phyloP scores from a whole-genome alignment of 2,113 vertebrate species.

The Hydropotes inermis region DNA sequence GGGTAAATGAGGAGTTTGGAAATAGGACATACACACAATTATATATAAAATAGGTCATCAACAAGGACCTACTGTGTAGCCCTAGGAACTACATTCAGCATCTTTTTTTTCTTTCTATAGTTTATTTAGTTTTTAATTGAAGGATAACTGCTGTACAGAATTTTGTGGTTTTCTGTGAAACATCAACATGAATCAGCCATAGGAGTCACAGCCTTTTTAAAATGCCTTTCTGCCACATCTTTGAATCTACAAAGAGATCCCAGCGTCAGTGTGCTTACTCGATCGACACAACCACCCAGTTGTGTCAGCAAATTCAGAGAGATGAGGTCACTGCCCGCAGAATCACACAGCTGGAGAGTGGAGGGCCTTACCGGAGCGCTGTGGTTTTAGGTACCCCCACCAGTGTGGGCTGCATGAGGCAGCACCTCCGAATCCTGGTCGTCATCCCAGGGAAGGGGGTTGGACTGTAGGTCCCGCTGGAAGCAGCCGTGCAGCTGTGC shows the following conservation, averaged over 20 bases:
- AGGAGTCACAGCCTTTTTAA: neutral
- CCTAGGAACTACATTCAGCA: too few species aligned
- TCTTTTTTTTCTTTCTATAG: too few species aligned
- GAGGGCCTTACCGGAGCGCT: neutral
- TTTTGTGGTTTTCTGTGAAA: too few species aligned
- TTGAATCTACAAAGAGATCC: neutral
- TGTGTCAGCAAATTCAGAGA: neutral
- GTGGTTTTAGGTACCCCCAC: neutral
- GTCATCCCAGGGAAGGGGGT: neutral
- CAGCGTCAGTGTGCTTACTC: neutral
- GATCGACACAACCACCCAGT: neutral
- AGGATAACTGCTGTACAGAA: too few species aligned
- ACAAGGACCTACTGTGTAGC: too few species aligned
- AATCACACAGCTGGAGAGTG: neutral
- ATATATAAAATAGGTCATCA: too few species aligned
- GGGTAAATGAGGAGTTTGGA: too few species aligned
- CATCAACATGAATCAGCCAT: too few species aligned
- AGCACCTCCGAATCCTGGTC: fast-evolving
- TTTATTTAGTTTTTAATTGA: too few species aligned
- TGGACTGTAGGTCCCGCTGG: neutral
- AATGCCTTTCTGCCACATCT: neutral
- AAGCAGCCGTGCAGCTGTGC: neutral
- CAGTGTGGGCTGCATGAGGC: neutral
- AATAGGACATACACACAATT: too few species aligned
- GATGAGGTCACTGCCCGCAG: neutral